Percentiles rank a stretch among this genome's conserved stretches.
Evolutionary conservation across 2,888 invertebrate genomes (phyloP).

Genomic region (Auanema freiburgensis): DNA sequence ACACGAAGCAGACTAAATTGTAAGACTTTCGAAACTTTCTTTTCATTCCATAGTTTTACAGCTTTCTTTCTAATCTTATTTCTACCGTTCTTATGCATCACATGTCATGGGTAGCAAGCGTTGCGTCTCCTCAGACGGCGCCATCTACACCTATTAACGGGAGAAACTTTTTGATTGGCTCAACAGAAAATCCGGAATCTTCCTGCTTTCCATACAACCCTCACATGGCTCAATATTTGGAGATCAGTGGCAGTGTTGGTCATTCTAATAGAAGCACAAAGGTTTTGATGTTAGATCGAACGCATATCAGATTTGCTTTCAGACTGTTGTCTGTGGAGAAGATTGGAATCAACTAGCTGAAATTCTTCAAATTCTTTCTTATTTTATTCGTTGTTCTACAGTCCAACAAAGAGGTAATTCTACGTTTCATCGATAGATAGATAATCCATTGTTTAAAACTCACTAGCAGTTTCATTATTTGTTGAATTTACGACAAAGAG

Average conservation of each 20-base stretch:
- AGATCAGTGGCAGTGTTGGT: conserved; percentile 74
- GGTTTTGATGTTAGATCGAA: neutral
- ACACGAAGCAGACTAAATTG: conserved; percentile 56
- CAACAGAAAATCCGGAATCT: conserved; percentile 26
- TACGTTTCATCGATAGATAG: neutral
- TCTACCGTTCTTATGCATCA: conserved; percentile 60
- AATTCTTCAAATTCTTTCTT: conserved; percentile 79
- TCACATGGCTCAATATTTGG: conserved; percentile 83
- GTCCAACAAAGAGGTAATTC: conserved; percentile 29
- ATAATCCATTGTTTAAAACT: too few relatives aligned
- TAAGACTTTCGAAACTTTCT: conserved; percentile 24
- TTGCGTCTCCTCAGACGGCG: conserved; percentile 41
- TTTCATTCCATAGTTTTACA: conserved; percentile 22
- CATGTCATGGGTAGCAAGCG: conserved; percentile 60
- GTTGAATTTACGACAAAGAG: too few relatives aligned
- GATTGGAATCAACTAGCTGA: conserved; percentile 70
- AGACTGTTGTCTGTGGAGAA: conserved; percentile 75
- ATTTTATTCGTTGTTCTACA: conserved; percentile 78
- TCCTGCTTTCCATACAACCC: conserved; percentile 77
- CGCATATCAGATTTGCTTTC: neutral
- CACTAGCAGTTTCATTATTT: too few relatives aligned
- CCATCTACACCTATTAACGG: conserved; percentile 8
- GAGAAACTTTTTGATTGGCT: conserved; percentile 37
- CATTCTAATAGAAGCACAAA: conserved; percentile 76
- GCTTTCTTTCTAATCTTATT: conserved; percentile 56